Base-by-base conservation (phyloP, 2,113 vertebrate genomes). In the Sinosuthora webbiana region DNA sequence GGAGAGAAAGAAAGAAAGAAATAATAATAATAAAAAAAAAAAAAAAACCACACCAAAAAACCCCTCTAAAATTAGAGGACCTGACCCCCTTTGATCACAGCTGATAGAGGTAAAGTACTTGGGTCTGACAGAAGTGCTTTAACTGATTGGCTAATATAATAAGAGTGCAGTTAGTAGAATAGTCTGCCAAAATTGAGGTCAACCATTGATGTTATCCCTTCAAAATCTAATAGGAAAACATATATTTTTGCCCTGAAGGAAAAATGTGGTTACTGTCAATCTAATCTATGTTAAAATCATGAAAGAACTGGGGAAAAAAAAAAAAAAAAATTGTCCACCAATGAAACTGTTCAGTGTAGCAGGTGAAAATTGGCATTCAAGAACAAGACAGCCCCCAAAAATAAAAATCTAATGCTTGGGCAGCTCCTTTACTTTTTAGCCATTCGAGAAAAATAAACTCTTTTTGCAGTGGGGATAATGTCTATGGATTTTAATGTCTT, bases 61-160 rank as follows among this genome's bases (percentile, higher is more conserved):
- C 41, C 41, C 11, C 8, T 85, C 52, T 56, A 64, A 90, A 91
- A 92, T 90, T 95, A 74, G 69, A 93, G 79, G 44, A 71, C 37
- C 55, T 96, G 81, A 92, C 62, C 47, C 62, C 15, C 71, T 95
- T 89, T 92, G 80, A 94, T 97, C 65, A 88, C 53, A 81, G 88
- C 69, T 97, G 95, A 86, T 95, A 89, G 92, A 93, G 52, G 83
- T 67, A 86, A 95, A 95, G 60, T 70, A 69, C 83, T 87, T 80
- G 49, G 68, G 64, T 87, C 62, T 94, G 88, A 80, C 77, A 81
- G 78, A 87, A 96, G 64, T 94, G 56, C 53, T 97, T 94, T 92
- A 83, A 73, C 87, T 95, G 91, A 81, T 82, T 94, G 95, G 78
- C 83, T 95, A 93, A 95, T 93, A 92, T 84, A 97, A 94, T 91